Percentiles rank a stretch among this genome's conserved stretches.
Evolutionary conservation across 1,140 invertebrate genomes (phyloP).

Genomic region (Spodoptera frugiperda): DNA sequence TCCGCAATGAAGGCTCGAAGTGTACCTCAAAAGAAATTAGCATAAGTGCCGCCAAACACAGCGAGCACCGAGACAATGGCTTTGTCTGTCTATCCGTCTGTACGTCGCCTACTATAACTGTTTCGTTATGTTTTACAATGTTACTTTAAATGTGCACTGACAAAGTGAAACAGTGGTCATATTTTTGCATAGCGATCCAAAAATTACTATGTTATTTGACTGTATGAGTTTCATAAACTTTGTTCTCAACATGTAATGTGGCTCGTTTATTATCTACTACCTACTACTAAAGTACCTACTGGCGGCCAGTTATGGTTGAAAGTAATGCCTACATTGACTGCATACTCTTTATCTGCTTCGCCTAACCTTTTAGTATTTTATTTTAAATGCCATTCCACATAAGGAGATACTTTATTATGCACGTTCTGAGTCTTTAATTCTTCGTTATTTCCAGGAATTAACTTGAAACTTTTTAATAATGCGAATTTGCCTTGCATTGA

Average conservation of each 20-base stretch:
- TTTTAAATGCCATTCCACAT: constrained; percentile 42
- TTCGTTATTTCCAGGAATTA: constrained; percentile 30
- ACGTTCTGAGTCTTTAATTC: constrained; percentile 44
- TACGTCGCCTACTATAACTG: constrained; percentile 72
- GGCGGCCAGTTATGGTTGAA: constrained; percentile 40
- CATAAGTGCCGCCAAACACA: constrained; percentile 80
- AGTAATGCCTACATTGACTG: constrained; percentile 45
- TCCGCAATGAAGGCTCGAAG: constrained; percentile 68
- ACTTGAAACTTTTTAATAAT: constrained; percentile 27
- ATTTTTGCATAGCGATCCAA: constrained; percentile 61
- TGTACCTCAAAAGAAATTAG: constrained; percentile 82
- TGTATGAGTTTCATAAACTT: constrained; percentile 55
- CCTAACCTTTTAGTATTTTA: constrained; percentile 44
- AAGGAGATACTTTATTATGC: constrained; percentile 40
- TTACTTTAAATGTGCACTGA: constrained; percentile 60
- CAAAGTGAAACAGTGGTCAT: constrained; percentile 55
- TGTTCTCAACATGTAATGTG: constrained; percentile 39
- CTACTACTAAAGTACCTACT: constrained; percentile 1
- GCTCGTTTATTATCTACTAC: constrained; percentile 42
- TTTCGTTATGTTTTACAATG: constrained; percentile 66
- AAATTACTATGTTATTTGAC: constrained; percentile 60
- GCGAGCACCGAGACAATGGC: constrained; percentile 74
- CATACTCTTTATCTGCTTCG: constrained; percentile 35
- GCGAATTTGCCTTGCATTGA: constrained; percentile 7
- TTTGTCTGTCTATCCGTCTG: constrained; percentile 80